Conservation (phyloP, 2,113 vertebrate genomes). For the Hyperoodon ampullatus region DNA sequence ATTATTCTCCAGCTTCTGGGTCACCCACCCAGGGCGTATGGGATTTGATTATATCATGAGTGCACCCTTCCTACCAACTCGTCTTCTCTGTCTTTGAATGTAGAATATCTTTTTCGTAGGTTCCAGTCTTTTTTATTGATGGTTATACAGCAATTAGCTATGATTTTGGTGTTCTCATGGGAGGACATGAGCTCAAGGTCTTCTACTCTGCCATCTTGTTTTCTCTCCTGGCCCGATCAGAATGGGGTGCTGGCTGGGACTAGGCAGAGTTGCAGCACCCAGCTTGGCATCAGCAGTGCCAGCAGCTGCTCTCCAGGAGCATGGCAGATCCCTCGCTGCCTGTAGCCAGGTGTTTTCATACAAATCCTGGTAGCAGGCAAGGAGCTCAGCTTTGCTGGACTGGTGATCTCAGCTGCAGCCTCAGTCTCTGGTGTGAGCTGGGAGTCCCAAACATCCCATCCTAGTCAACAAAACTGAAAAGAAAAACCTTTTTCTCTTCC, state of each 20-base stretch:
- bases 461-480: neutral
- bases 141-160: neutral
- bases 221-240: constrained; percentile 22
- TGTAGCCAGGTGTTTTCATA: constrained; percentile 76
- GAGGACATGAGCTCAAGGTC: neutral
- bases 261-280: neutral
- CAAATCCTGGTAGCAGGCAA: constrained; percentile 60
- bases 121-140: neutral
- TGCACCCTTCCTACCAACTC: neutral
- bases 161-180: neutral
- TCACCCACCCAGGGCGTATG: neutral
- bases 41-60: neutral
- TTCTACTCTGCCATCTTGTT: neutral
- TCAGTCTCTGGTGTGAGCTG: neutral
- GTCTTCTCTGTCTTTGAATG: neutral
- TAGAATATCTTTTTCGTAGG: neutral
- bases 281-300: neutral
- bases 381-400: neutral
- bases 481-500: neutral
- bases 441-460: neutral
- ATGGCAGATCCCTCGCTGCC: constrained; percentile 50
- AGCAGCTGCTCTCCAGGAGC: constrained; percentile 21
- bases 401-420: neutral
- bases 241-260: constrained; percentile 3
- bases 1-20: neutral